Conservation (phyloP, 2,113 vertebrate genomes). For the Grus americana region DNA sequence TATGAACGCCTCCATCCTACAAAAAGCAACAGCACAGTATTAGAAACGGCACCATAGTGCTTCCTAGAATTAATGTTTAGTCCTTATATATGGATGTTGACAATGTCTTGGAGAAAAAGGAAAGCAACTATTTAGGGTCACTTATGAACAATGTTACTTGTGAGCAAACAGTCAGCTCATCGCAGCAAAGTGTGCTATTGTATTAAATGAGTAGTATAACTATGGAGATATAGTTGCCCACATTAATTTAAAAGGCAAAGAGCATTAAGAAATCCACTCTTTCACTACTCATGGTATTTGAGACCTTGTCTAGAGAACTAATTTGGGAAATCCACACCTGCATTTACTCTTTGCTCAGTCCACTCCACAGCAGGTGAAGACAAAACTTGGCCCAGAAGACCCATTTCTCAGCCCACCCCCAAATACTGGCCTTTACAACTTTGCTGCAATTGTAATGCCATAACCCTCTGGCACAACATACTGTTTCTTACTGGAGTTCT, state of each 20-base stretch:
- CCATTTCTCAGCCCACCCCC: neutral
- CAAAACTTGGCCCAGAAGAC: neutral
- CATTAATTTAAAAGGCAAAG: neutral
- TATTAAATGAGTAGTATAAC: neutral
- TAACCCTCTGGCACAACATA: neutral
- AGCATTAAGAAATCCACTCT: neutral
- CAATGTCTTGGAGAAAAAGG: neutral
- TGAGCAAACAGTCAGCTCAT: neutral
- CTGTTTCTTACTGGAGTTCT: neutral
- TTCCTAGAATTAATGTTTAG: neutral
- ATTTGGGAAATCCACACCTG: neutral
- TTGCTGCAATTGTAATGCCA: neutral
- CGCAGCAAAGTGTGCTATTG: neutral
- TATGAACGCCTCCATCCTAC: conserved; percentile 82
- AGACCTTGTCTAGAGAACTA: neutral
- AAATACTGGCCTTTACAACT: neutral
- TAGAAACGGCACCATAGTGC: neutral
- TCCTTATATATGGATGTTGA: neutral
- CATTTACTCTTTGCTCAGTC: neutral
- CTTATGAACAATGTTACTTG: neutral
- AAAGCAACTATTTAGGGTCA: neutral
- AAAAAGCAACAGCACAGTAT: neutral
- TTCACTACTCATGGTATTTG: neutral
- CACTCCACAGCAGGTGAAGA: neutral
- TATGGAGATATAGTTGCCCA: neutral